Percentiles rank a stretch among this genome's conserved stretches.
phyloP scores from a whole-genome alignment of 1,140 invertebrate genomes.

The Nomia melanderi region DNA sequence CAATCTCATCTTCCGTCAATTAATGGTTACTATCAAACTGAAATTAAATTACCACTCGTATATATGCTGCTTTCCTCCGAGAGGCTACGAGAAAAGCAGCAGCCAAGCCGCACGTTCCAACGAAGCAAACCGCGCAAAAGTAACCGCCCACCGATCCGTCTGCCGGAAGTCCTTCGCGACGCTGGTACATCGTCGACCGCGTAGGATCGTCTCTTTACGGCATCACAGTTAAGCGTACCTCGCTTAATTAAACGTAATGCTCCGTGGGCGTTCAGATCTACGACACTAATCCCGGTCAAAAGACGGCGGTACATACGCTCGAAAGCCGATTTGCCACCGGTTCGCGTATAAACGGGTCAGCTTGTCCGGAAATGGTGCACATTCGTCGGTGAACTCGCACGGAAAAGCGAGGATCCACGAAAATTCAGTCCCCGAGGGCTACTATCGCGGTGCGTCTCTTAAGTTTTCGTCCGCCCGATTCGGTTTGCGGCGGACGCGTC shows the following conservation, averaged over 20 bases:
- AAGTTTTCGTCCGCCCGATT: background rate
- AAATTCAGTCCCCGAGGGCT: constrained; percentile 1
- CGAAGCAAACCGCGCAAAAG: too few relatives aligned
- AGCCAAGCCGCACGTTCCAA: too few relatives aligned
- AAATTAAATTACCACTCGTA: too few relatives aligned
- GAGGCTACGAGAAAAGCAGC: too few relatives aligned
- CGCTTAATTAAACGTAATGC: constrained; percentile 36
- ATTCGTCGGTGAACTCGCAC: background rate
- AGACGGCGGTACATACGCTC: background rate
- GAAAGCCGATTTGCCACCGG: constrained; percentile 41
- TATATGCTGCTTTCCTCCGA: too few relatives aligned
- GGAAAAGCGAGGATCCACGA: background rate
- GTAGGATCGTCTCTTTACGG: background rate
- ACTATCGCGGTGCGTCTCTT: background rate
- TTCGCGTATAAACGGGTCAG: background rate
- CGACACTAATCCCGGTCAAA: constrained; percentile 22
- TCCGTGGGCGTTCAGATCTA: background rate
- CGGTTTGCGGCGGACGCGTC: background rate
- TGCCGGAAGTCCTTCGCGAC: too few relatives aligned
- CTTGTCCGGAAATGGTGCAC: background rate
- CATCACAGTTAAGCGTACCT: background rate
- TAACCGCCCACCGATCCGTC: too few relatives aligned
- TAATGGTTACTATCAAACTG: too few relatives aligned
- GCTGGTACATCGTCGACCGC: background rate
- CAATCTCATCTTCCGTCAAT: too few relatives aligned